Evolutionary conservation across 2,888 invertebrate genomes (phyloP), one percentile per base, ranked within the genome.

Genomic region (Oxyscelio sp.): DNA sequence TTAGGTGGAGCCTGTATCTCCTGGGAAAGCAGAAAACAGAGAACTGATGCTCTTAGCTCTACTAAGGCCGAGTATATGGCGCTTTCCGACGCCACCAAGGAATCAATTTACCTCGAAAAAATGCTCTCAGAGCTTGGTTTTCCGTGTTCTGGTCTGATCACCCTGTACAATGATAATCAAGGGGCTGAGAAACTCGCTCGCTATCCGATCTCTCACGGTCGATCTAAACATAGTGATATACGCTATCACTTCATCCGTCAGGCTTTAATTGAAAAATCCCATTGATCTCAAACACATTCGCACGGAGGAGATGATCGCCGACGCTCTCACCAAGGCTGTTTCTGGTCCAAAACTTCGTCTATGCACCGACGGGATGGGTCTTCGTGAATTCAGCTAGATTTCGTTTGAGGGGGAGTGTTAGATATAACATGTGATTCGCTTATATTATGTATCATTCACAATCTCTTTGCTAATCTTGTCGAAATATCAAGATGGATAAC

Each of bases 191-290:
- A n/a, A n/a, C n/a, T n/a, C n/a, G n/a, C n/a, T n/a, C n/a, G n/a
- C 27, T 83, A 87, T 61, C 83, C 84, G 0, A 74, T 86, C 0
- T 77, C 56, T 21, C 86, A 87, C 38, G n/a, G 52, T 9, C 52
- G 85, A 38, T 59, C 81, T 0, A 87, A 87, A 40, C 84, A 86
- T 58, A 86, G 85, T 45, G 80, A 83, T 27, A 83, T 86, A 3
- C 59, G 85, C 21, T 77, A 68, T 22, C 82, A 85, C 22, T 85
- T 85, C 61, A 58, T 87, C 0, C 59, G 83, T 1, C 75, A 87
- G 8, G 70, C 61, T 0, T n/a, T 87, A 4, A 5, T 31, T 6
- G 38, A 78, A 24, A 17, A 68, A n/a, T 9, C 58, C 71, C 0
- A 43, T 87, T 11, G 61, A 68, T 9, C 15, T 86, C 3, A n/a